These are phyloP conservation scores for Cryptocephalus primarius DNA, from an alignment of 2,888 invertebrate genomes.

Conservation along the genomic window DNA sequence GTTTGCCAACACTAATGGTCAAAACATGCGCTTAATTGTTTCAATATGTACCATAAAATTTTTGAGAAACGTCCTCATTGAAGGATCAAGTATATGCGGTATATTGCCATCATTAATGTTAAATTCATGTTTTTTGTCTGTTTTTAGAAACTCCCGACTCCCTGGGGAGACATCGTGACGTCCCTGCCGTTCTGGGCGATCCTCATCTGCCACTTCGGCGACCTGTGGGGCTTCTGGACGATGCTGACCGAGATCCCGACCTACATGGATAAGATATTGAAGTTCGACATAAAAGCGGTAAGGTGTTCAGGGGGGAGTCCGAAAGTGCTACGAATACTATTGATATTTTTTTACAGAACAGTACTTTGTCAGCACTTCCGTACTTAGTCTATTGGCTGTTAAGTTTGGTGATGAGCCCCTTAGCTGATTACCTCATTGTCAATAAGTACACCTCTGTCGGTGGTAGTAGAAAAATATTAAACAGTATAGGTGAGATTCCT, in stretches of 20 bases:
- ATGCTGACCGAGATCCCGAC: slow-evolving; percentile 72
- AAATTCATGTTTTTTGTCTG: slow-evolving; percentile 2
- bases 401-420: slow-evolving; percentile 57
- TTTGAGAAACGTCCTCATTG: too few species aligned
- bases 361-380: slow-evolving; percentile 57
- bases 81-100: too few species aligned
- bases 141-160: slow-evolving; percentile 40
- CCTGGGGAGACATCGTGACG: slow-evolving; percentile 63
- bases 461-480: slow-evolving; percentile 19
- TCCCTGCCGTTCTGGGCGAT: slow-evolving; percentile 69
- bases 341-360: slow-evolving; percentile 44
- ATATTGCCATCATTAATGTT: too few species aligned
- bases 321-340: slow-evolving; percentile 2
- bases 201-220: slow-evolving; percentile 59
- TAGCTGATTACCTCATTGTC: slow-evolving; percentile 51
- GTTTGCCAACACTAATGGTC: too few species aligned
- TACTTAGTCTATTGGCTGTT: slow-evolving; percentile 63
- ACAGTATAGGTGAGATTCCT: slow-evolving; percentile 28
- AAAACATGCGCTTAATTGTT: too few species aligned
- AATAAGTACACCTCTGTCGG: slow-evolving; percentile 29
- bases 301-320: slow-evolving; percentile 9
- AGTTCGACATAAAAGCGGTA: slow-evolving; percentile 60
- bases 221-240: slow-evolving; percentile 78
- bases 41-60: too few species aligned
- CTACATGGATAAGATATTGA: slow-evolving; percentile 63